phyloP scores from a whole-genome alignment of 2,797 vertebrate species.

The Clarias laeviceps region DNA sequence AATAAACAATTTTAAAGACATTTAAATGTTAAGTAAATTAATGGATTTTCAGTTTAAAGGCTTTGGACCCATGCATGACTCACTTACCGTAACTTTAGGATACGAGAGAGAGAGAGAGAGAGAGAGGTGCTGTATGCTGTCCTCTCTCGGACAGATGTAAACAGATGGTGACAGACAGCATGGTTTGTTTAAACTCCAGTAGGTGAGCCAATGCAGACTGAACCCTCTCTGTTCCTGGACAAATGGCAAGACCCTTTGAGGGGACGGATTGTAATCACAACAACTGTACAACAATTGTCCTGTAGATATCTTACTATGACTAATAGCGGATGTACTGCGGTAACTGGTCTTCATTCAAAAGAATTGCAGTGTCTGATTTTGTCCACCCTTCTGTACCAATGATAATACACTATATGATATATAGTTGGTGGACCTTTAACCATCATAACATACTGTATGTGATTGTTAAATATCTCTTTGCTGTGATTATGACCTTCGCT shows the following conservation, averaged over 20 bases:
- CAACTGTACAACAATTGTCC: constrained; percentile 6
- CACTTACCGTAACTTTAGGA: constrained; percentile 7
- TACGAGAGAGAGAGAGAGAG: not conserved
- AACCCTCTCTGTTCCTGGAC: constrained; percentile 35
- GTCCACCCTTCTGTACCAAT: not conserved
- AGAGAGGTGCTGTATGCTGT: constrained; percentile 23
- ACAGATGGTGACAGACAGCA: constrained; percentile 70
- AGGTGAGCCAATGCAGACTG: constrained; percentile 57
- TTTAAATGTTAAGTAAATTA: not conserved
- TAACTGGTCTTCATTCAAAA: constrained; percentile 5
- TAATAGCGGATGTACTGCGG: not conserved
- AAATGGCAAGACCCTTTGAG: constrained; percentile 38
- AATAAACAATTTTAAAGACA: not conserved
- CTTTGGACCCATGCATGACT: not conserved
- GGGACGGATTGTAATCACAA: constrained; percentile 26
- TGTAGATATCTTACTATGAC: not conserved
- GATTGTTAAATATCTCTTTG: not conserved
- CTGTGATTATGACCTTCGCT: not conserved
- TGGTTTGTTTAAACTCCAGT: constrained; percentile 69
- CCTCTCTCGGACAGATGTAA: constrained; percentile 67
- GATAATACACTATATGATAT: not conserved
- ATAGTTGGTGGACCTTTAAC: not conserved
- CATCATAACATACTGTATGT: not conserved
- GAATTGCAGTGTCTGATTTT: not conserved
- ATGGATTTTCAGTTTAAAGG: not conserved